Base-by-base conservation (phyloP, 2,888 invertebrate genomes). In the Ormyrus nitidulus region DNA sequence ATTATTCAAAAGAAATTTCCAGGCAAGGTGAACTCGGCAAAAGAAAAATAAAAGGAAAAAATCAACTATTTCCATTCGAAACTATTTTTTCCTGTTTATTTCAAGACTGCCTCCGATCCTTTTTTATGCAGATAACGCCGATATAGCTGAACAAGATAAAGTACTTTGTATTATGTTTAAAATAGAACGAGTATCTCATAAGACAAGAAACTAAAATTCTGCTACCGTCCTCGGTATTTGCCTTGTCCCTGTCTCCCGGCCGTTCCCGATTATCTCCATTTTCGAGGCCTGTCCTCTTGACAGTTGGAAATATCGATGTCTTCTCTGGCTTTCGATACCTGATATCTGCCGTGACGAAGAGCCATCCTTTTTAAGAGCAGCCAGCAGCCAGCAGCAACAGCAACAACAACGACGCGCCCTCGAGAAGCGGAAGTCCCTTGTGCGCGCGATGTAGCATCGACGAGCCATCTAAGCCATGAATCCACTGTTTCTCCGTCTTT, bases 221-320 rank as follows among this genome's bases (percentile, higher is more conserved):
- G 75, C 80, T 79, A 80, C 80, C 68, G 82, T 72, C 77, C 56
- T 65, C 76, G 62, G 71, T 56, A 78, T 69, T 68, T 49, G 59
- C 44, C 65, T 49, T 49, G 49, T 46, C 53, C 49, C 34, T 48
- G 66, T 48, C 58, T 66, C 19, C 13, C 54, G 53, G n/a, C 11
- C 19, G 44, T 73, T 19, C 69, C 46, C 75, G 59, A 74, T 70
- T 82, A 77, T 73, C 68, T 77, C 74, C 70, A 66, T 80, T 80
- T 82, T 71, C 70, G 73, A 49, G 62, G 64, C 65, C 46, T 61
- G 78, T 62, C 49, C n/a, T 49, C 56, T 44, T 79, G 82, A 82
- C 82, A 80, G 64, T 59, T 70, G 77, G 70, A 77, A 77, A 82
- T 82, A 77, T 80, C 64, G 77, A 69, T 58, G 58, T 62, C 65